A percentile compares a stretch with the other conserved stretches of the same genome.
Evolutionary conservation across 2,113 vertebrate genomes (phyloP).

Genomic region (Calyptomena viridis): DNA sequence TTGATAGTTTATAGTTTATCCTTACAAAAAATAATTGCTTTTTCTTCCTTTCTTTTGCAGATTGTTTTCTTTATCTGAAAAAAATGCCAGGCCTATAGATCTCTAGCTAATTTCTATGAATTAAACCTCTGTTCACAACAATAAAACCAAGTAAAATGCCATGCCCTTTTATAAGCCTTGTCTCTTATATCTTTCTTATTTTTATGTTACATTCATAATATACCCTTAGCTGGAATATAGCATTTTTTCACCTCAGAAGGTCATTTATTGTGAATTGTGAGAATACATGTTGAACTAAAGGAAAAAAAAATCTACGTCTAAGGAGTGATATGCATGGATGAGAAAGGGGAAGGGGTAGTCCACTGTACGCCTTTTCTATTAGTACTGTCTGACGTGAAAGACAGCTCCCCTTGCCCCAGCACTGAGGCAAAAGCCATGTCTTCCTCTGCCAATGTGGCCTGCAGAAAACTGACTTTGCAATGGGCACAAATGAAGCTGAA

Average conservation of each 20-base stretch:
- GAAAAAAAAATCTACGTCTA: not conserved
- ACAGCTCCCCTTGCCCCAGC: not conserved
- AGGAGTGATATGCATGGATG: not conserved
- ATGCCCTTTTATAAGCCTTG: not conserved
- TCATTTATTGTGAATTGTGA: not conserved
- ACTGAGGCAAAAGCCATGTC: not conserved
- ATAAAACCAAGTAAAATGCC: not conserved
- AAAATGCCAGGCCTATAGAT: not conserved
- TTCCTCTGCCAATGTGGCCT: not conserved
- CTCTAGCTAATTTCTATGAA: not conserved
- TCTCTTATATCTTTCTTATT: conserved; percentile 7
- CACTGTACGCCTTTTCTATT: not conserved
- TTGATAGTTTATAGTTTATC: conserved; percentile 37
- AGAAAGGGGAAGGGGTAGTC: not conserved
- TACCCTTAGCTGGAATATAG: not conserved
- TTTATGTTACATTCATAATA: not conserved
- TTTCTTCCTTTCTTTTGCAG: not conserved
- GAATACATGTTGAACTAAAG: not conserved
- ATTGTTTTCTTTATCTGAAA: not conserved
- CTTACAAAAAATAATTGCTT: conserved; percentile 45
- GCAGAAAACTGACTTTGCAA: not conserved
- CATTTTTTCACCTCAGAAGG: not conserved
- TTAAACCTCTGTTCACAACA: not conserved
- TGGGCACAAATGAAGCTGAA: not conserved
- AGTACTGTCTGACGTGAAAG: not conserved